Percentiles rank a stretch among this genome's conserved stretches.
These are phyloP conservation scores for Agrochola lota DNA, from an alignment of 2,888 invertebrate genomes.

Conservation along the genomic window DNA sequence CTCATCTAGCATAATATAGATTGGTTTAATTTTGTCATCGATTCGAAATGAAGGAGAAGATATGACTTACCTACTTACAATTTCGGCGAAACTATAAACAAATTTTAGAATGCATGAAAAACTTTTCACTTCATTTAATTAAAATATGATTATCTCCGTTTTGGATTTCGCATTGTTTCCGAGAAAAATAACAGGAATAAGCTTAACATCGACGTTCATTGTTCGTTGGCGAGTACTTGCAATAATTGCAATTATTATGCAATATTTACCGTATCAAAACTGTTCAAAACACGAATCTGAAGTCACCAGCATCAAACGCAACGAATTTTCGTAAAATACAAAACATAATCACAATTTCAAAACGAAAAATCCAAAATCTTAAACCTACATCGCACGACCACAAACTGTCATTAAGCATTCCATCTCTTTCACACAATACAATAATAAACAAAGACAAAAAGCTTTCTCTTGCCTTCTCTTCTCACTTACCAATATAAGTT, in stretches of 20 bases:
- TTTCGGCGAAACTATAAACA: not conserved
- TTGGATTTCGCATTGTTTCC: not conserved
- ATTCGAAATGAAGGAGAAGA: too few species aligned
- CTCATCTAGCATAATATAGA: too few species aligned
- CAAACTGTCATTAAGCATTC: constrained; percentile 71
- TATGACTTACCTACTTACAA: not conserved
- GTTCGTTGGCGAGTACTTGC: not conserved
- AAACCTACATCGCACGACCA: constrained; percentile 70
- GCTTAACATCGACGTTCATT: not conserved
- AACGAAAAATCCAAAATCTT: constrained; percentile 56
- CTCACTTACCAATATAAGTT: constrained; percentile 46
- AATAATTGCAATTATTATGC: not conserved
- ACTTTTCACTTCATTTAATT: not conserved
- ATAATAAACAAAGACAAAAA: constrained; percentile 84
- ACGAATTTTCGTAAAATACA: constrained; percentile 19
- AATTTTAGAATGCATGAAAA: not conserved
- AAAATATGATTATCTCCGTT: not conserved
- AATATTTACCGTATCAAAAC: not conserved
- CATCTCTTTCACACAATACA: constrained; percentile 76
- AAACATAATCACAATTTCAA: constrained; percentile 28
- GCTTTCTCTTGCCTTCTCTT: constrained; percentile 73
- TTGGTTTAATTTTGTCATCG: too few species aligned
- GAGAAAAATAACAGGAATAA: not conserved
- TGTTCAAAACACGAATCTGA: too few species aligned
- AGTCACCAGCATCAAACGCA: not conserved